Percentiles rank a stretch among this genome's conserved stretches.
Evolutionary conservation across 1,140 invertebrate genomes (phyloP).

Genomic region (Leptonema lineaticorne): DNA sequence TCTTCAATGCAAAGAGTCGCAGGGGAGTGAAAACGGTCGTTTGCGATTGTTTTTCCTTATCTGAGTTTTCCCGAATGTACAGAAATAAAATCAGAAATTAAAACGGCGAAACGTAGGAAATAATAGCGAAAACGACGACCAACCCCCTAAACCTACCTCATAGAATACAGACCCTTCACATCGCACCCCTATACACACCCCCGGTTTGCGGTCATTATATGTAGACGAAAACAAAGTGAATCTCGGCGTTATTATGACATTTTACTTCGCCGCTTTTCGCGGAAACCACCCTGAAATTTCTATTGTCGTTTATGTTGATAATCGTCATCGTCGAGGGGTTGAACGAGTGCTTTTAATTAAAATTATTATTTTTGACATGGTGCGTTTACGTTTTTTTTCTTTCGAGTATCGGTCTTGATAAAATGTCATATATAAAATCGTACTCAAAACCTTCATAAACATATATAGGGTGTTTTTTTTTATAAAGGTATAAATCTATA

Average conservation of each 20-base stretch:
- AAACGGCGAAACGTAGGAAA: slow-evolving; percentile 12
- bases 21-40: background rate
- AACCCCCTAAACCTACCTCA: no score
- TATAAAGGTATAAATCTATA: no score
- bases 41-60: slow-evolving; percentile 19
- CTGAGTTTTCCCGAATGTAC: background rate
- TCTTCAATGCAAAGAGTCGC: background rate
- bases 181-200: no score
- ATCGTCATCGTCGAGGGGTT: slow-evolving; percentile 10
- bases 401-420: no score
- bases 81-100: slow-evolving; percentile 31
- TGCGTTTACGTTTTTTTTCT: no score
- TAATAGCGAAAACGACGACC: slow-evolving; percentile 3
- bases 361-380: slow-evolving; percentile 7
- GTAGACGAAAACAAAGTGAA: slow-evolving; percentile 26
- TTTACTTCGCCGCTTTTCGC: no score
- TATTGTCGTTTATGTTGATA: slow-evolving; percentile 19
- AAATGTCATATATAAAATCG: no score
- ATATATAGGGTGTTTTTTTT: no score
- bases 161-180: no score
- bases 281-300: background rate
- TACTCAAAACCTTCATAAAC: no score
- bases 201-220: slow-evolving; percentile 3
- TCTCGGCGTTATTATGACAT: slow-evolving; percentile 24
- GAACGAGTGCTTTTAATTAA: slow-evolving; percentile 24